phyloP scores from a whole-genome alignment of 2,113 vertebrate species.

The Spermophilus dauricus region DNA sequence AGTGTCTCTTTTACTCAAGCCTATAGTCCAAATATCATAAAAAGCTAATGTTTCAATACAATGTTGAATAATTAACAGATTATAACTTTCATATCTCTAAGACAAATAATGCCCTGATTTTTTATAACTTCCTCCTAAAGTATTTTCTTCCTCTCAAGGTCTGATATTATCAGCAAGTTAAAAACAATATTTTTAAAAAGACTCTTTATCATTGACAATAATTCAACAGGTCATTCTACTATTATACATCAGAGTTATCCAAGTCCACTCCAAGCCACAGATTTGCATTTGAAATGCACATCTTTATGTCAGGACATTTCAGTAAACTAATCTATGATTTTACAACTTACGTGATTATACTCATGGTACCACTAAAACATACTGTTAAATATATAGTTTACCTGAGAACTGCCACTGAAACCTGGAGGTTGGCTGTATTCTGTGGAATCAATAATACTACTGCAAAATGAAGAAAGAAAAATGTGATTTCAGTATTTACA shows the following conservation, averaged over 20 bases:
- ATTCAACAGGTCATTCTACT: background rate
- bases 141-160: background rate
- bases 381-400: constrained; percentile 80
- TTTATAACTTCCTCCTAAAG: background rate
- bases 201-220: background rate
- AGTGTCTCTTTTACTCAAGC: background rate
- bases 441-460: constrained; percentile 96
- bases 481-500: constrained; percentile 76
- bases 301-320: background rate
- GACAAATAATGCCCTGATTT: background rate
- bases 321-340: background rate
- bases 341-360: background rate
- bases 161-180: background rate
- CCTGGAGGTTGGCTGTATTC: constrained; percentile 97
- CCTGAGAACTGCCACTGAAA: constrained; percentile 96
- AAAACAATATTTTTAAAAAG: background rate
- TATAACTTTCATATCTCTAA: background rate
- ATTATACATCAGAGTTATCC: background rate
- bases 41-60: background rate
- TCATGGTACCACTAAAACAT: constrained; percentile 1
- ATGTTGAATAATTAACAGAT: background rate
- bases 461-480: constrained; percentile 88
- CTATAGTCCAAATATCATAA: background rate
- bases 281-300: background rate
- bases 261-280: background rate